A percentile compares a stretch with the other conserved stretches of the same genome.
phyloP scores from a whole-genome alignment of 1,140 invertebrate genomes.

The Apis mellifera region DNA sequence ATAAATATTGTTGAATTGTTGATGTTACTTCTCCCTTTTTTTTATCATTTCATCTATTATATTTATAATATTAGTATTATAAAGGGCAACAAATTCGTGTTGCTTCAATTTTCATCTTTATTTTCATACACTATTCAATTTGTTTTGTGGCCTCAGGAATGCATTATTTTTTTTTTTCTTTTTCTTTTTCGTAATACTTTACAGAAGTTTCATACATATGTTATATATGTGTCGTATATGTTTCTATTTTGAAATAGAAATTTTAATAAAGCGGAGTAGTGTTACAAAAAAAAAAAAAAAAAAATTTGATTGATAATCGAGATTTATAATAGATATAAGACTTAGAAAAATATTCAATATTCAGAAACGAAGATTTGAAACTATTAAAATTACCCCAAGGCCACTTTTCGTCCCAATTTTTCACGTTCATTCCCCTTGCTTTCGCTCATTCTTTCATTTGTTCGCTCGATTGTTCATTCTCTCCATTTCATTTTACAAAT shows the following conservation, averaged over 20 bases:
- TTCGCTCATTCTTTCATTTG: neutral
- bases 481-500: too few species aligned
- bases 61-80: conserved; percentile 20
- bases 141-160: conserved; percentile 11
- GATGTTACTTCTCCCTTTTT: conserved; percentile 10
- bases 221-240: neutral
- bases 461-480: neutral
- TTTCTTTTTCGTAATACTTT: too few species aligned
- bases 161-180: neutral
- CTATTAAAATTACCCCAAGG: conserved; percentile 27
- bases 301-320: too few species aligned
- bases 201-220: neutral
- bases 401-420: neutral
- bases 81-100: conserved; percentile 50
- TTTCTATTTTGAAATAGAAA: too few species aligned
- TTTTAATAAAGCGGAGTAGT: too few species aligned
- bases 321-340: too few species aligned
- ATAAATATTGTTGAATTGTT: conserved; percentile 39
- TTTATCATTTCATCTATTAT: conserved; percentile 12
- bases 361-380: neutral
- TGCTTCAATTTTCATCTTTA: conserved; percentile 53
- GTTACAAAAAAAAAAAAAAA: too few species aligned
- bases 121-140: conserved; percentile 38
- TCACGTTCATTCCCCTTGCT: neutral
- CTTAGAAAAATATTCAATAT: too few species aligned